Evolutionary conservation across 2,888 invertebrate genomes (phyloP).

Genomic region (Bimastos eiseni): DNA sequence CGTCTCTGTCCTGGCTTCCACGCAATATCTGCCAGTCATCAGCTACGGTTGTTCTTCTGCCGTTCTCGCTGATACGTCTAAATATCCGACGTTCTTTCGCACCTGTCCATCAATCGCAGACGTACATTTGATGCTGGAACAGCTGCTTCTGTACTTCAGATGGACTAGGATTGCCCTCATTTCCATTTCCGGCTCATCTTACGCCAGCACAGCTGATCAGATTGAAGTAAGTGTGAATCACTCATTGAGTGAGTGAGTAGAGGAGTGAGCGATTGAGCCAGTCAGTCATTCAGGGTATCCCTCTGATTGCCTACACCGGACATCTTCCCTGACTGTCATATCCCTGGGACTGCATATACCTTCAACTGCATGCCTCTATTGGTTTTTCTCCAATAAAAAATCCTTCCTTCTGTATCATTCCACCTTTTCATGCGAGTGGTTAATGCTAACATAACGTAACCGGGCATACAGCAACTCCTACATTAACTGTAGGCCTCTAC

Average conservation of each 20-base stretch:
- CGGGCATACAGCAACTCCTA: too few relatives aligned
- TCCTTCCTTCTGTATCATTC: too few relatives aligned
- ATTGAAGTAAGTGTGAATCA: background rate
- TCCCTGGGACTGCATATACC: too few relatives aligned
- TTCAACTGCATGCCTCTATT: too few relatives aligned
- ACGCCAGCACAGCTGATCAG: background rate
- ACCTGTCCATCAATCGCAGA: background rate
- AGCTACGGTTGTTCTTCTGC: conserved; percentile 9
- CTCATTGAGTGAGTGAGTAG: background rate
- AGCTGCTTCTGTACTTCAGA: conserved; percentile 8
- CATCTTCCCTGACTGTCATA: background rate
- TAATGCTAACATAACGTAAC: too few relatives aligned
- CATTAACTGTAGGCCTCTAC: too few relatives aligned
- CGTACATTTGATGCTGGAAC: conserved; percentile 2
- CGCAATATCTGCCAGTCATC: background rate
- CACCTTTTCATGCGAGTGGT: too few relatives aligned
- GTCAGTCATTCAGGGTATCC: background rate
- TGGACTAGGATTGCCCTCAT: conserved; percentile 2
- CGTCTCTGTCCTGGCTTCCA: conserved; percentile 2
- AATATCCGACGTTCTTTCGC: background rate
- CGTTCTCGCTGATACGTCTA: background rate
- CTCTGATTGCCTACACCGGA: background rate
- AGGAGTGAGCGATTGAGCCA: background rate
- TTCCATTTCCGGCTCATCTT: background rate
- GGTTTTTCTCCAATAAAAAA: too few relatives aligned